A percentile compares a stretch with the other conserved stretches of the same genome.
Conservation (phyloP, 2,888 invertebrate species). For the Bellardia pandia region DNA sequence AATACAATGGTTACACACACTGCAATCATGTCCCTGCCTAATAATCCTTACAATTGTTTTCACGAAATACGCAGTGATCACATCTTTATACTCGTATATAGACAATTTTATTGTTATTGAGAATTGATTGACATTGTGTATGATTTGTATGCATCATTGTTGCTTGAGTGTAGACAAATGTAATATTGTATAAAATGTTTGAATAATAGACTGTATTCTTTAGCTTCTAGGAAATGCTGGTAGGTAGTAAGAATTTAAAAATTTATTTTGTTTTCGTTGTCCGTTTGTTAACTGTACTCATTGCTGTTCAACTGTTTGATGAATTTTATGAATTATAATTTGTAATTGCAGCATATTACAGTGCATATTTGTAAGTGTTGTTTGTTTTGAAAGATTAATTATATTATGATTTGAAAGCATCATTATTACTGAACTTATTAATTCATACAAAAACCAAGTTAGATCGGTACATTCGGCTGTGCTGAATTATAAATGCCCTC, state of each 20-base stretch:
- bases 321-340: not conserved
- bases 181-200: not conserved
- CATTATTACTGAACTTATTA: too few relatives aligned
- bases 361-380: not conserved
- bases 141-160: not conserved
- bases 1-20: not conserved
- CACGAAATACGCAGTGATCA: not conserved
- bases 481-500: too few relatives aligned
- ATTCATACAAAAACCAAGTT: too few relatives aligned
- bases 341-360: not conserved
- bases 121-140: slow-evolving; percentile 25
- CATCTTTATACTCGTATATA: not conserved
- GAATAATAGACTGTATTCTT: not conserved
- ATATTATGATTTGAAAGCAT: not conserved
- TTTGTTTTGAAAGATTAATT: not conserved
- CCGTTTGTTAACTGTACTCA: not conserved
- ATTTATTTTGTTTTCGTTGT: not conserved
- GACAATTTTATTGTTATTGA: not conserved
- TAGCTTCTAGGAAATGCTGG: not conserved
- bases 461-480: too few relatives aligned
- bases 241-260: not conserved
- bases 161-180: not conserved
- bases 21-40: not conserved
- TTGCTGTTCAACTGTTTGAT: not conserved
- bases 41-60: slow-evolving; percentile 4